Percentiles rank a stretch among this genome's conserved stretches.
phyloP scores from a whole-genome alignment of 2,113 vertebrate species.

The Theristicus caerulescens region DNA sequence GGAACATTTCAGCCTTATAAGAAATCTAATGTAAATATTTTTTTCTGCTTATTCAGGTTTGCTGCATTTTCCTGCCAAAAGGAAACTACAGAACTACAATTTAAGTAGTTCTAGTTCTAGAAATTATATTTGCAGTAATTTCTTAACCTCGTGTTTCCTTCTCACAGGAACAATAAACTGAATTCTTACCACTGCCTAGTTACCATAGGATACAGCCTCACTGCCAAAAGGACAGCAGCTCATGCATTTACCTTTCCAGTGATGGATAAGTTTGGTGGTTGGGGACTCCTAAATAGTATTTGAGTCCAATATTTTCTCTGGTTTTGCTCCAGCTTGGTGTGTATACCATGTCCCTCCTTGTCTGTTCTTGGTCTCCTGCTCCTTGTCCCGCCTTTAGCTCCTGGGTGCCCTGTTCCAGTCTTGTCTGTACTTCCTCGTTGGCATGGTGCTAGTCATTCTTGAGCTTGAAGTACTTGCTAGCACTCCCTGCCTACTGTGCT shows the following conservation, averaged over 20 bases:
- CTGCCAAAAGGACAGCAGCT: background rate
- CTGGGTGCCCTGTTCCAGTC: background rate
- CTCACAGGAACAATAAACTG: background rate
- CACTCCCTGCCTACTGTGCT: background rate
- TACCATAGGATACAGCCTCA: background rate
- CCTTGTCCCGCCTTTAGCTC: background rate
- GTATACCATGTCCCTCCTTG: background rate
- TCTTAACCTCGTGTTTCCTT: background rate
- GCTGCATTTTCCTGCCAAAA: background rate
- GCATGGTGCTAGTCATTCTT: background rate
- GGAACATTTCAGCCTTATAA: background rate
- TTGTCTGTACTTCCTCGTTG: background rate
- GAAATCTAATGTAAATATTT: background rate
- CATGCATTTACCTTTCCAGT: background rate
- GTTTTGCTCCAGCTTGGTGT: background rate
- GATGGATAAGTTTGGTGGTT: background rate
- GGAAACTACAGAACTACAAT: background rate
- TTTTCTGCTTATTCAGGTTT: background rate
- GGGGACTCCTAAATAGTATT: background rate
- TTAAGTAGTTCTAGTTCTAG: background rate
- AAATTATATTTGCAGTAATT: background rate
- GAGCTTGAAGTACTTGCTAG: background rate
- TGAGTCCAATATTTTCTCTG: background rate
- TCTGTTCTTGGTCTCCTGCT: background rate
- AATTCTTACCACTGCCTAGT: background rate